A percentile compares a stretch with the other conserved stretches of the same genome.
These are phyloP conservation scores for Halictus rubicundus DNA, from an alignment of 1,140 invertebrate species.

Conservation along the genomic window DNA sequence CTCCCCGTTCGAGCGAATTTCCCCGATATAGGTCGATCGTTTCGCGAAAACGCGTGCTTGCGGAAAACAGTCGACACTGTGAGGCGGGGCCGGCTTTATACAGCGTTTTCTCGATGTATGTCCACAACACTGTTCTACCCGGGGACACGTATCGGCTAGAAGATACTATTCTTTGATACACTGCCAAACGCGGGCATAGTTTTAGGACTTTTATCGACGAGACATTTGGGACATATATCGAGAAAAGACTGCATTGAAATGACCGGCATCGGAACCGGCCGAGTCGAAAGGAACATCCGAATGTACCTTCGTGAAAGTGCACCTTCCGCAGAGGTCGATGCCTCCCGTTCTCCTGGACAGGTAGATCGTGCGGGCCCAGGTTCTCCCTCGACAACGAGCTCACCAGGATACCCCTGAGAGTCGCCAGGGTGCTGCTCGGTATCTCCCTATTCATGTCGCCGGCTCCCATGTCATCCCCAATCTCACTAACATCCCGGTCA, in stretches of 20 bases:
- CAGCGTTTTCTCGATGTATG: no score
- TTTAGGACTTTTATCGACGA: no score
- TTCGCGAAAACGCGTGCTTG: not conserved
- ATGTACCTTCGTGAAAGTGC: constrained; percentile 71
- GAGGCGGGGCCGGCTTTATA: no score
- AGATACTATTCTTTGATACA: no score
- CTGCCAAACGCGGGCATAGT: no score
- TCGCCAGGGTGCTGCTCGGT: constrained; percentile 80
- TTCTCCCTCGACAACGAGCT: constrained; percentile 83
- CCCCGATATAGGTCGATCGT: not conserved
- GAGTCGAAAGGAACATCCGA: constrained; percentile 1
- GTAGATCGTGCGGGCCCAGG: constrained; percentile 79
- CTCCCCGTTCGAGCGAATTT: not conserved
- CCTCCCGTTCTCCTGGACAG: constrained; percentile 69
- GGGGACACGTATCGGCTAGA: no score
- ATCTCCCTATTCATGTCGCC: constrained; percentile 79
- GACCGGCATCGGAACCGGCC: not conserved
- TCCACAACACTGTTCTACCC: no score
- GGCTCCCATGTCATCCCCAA: constrained; percentile 71
- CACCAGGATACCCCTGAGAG: constrained; percentile 83
- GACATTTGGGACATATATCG: no score
- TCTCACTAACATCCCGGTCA: constrained; percentile 6
- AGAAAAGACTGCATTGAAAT: no score
- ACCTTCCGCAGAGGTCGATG: constrained; percentile 73
- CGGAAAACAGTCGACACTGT: no score